A percentile compares a stretch with the other conserved stretches of the same genome.
These are phyloP conservation scores for Spheniscus humboldti DNA, from an alignment of 2,797 vertebrate species.

Conservation along the genomic window DNA sequence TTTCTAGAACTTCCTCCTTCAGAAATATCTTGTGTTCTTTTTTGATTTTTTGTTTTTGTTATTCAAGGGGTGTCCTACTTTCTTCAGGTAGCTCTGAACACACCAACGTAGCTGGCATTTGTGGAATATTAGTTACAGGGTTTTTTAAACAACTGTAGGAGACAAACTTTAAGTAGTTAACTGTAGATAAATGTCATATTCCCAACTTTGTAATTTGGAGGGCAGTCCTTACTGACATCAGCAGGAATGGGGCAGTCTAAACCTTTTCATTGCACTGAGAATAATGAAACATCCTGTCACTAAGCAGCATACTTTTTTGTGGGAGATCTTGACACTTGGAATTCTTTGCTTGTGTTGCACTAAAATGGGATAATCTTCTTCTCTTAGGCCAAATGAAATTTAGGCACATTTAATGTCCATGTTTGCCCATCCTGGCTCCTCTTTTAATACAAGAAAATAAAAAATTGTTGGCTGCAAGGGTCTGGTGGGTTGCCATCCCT, in stretches of 20 bases:
- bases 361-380: constrained; percentile 52
- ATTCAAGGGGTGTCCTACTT: rapidly evolving
- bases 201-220: neutral
- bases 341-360: constrained; percentile 32
- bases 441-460: constrained; percentile 23
- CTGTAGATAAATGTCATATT: neutral
- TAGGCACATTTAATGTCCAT: constrained; percentile 18
- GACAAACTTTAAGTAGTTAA: neutral
- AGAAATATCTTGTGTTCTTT: neutral
- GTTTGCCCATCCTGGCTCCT: constrained; percentile 6
- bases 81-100: neutral
- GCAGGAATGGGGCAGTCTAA: neutral
- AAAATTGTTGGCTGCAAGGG: constrained; percentile 14
- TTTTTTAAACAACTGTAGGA: neutral
- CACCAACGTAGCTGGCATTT: neutral
- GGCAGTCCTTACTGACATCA: neutral
- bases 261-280: neutral
- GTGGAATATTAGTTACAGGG: neutral
- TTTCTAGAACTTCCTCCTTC: neutral
- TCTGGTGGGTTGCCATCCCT: constrained; percentile 46
- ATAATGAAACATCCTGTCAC: constrained; percentile 31
- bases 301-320: neutral
- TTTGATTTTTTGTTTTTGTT: neutral
- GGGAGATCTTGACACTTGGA: constrained; percentile 34
- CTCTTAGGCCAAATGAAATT: constrained; percentile 42